Evolutionary conservation across 2,888 invertebrate species (phyloP).

Genomic region (Amphipoea lucens): DNA sequence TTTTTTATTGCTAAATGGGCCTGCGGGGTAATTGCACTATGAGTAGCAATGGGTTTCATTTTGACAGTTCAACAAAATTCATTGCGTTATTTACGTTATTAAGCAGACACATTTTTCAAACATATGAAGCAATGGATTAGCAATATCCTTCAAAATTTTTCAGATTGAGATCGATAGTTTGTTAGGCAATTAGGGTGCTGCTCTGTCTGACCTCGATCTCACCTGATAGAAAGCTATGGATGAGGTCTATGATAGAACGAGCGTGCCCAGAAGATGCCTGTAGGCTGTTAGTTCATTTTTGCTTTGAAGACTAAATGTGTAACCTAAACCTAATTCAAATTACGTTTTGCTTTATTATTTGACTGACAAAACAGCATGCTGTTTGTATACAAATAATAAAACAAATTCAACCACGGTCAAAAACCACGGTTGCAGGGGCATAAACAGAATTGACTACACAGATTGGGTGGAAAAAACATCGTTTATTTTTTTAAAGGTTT

Average conservation of each 20-base stretch:
- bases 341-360: neutral
- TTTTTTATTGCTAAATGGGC: too few species aligned
- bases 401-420: neutral
- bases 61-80: too few species aligned
- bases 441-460: constrained; percentile 16
- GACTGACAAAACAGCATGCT: neutral
- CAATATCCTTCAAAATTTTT: too few species aligned
- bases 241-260: neutral
- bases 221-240: neutral
- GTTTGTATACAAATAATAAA: neutral
- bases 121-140: too few species aligned
- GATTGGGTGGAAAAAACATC: constrained; percentile 18
- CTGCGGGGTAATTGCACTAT: neutral
- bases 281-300: neutral
- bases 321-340: neutral
- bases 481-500: constrained; percentile 15
- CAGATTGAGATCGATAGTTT: too few species aligned
- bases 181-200: too few species aligned
- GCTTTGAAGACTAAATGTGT: neutral
- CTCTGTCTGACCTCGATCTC: neutral
- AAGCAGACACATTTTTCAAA: too few species aligned
- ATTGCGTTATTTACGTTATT: too few species aligned
- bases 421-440: neutral
- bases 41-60: too few species aligned
- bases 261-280: neutral